A percentile compares a stretch with the other conserved stretches of the same genome.
phyloP scores from a whole-genome alignment of 2,113 vertebrate species.

The Notothenia rossii region DNA sequence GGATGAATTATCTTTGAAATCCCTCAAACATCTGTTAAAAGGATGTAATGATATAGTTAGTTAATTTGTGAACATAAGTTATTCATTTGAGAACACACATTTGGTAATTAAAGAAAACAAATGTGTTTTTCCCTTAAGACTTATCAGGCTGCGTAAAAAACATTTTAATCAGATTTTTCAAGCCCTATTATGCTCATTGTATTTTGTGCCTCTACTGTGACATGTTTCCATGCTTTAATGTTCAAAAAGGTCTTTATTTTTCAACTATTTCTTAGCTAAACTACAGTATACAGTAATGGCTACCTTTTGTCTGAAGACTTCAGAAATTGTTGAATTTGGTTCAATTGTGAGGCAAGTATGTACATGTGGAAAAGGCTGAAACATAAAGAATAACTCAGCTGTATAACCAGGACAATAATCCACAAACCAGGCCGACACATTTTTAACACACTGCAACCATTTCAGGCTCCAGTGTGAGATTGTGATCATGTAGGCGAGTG shows the following conservation, averaged over 20 bases:
- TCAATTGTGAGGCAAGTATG: not conserved
- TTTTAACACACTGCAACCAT: not conserved
- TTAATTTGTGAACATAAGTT: not conserved
- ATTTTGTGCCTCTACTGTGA: no score
- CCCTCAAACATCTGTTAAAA: not conserved
- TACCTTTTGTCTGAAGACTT: not conserved
- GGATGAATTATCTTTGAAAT: not conserved
- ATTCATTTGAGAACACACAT: not conserved
- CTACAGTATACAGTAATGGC: no score
- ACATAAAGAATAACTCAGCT: not conserved
- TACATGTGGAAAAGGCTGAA: not conserved
- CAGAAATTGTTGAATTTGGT: not conserved
- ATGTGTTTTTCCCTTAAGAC: not conserved
- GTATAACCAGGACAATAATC: not conserved
- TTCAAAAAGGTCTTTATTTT: no score
- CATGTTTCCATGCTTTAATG: no score
- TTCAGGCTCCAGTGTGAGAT: not conserved
- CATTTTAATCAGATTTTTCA: no score
- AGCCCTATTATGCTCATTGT: no score
- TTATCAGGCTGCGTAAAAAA: not conserved
- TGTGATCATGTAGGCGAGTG: slow-evolving; percentile 1
- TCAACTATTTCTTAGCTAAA: no score
- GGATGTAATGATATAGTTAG: not conserved
- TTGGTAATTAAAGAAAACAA: not conserved
- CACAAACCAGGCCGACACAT: not conserved